phyloP scores from a whole-genome alignment of 2,797 vertebrate species.

The Melanogrammus aeglefinus region DNA sequence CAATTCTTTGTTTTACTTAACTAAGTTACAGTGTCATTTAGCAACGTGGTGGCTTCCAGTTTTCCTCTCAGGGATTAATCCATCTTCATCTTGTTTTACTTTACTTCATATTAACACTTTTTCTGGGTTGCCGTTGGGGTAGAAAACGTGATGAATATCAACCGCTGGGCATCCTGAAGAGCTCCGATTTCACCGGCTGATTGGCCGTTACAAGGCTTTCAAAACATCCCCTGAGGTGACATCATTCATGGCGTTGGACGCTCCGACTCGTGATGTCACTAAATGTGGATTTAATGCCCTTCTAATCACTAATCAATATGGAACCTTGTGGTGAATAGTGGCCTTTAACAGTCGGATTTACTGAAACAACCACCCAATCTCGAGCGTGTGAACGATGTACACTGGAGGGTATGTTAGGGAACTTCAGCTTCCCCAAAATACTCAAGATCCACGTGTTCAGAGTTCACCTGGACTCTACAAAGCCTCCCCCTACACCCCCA shows the following conservation, averaged over 20 bases:
- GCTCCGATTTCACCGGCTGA: neutral
- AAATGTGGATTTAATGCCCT: neutral
- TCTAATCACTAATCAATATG: neutral
- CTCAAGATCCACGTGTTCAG: too few species aligned
- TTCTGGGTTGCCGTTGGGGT: too few species aligned
- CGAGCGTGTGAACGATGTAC: neutral
- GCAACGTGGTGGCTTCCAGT: neutral
- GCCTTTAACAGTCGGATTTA: neutral
- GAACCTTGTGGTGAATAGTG: neutral
- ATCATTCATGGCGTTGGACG: neutral
- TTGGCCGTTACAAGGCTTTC: neutral
- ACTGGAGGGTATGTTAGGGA: neutral
- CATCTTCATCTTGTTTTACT: neutral
- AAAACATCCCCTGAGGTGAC: neutral
- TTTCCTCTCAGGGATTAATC: neutral
- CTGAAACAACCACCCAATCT: neutral
- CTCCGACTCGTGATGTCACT: constrained; percentile 1
- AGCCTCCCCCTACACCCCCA: too few species aligned
- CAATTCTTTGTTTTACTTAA: neutral
- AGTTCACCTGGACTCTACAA: too few species aligned
- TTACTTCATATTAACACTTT: neutral
- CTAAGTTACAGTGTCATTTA: neutral
- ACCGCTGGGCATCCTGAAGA: neutral
- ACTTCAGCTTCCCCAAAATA: too few species aligned
- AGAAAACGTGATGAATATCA: neutral